Percentiles rank a stretch among this genome's conserved stretches.
These are phyloP conservation scores for Batillaria attramentaria DNA, from an alignment of 1,140 invertebrate genomes.

Conservation along the genomic window DNA sequence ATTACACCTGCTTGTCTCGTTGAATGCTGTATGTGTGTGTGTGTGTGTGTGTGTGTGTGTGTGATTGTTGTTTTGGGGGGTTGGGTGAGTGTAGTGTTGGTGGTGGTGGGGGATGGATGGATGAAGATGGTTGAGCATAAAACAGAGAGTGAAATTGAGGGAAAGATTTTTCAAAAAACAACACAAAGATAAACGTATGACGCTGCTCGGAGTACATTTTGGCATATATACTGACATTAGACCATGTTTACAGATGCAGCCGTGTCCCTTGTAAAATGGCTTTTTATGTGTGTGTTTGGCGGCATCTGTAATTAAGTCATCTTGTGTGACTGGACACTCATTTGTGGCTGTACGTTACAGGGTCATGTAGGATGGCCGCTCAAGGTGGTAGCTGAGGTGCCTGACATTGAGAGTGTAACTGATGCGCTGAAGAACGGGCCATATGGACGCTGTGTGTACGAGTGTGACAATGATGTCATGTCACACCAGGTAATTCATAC, in stretches of 20 bases:
- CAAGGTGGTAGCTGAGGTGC: slow-evolving; percentile 61
- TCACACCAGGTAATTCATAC: slow-evolving; percentile 67
- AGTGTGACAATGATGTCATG: slow-evolving; percentile 72
- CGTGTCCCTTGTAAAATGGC: no score
- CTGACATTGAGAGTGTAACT: slow-evolving; percentile 69
- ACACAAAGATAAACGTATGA: neutral
- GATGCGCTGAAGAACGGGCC: slow-evolving; percentile 64
- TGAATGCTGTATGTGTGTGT: no score
- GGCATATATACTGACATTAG: no score
- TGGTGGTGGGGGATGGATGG: no score
- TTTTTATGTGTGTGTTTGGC: neutral
- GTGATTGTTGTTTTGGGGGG: no score
- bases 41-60: no score
- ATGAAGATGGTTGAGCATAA: no score
- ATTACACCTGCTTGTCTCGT: no score
- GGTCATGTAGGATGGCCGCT: slow-evolving; percentile 66
- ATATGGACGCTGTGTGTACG: slow-evolving; percentile 73
- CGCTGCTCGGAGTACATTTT: neutral
- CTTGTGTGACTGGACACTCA: no score
- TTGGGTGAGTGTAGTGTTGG: no score
- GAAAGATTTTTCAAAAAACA: neutral
- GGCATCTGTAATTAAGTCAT: neutral
- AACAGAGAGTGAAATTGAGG: no score
- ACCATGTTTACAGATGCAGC: no score
- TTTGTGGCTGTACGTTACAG: slow-evolving; percentile 44